A percentile compares a stretch with the other conserved stretches of the same genome.
phyloP scores from a whole-genome alignment of 2,113 vertebrate genomes.

The Pollimyrus isidori region DNA sequence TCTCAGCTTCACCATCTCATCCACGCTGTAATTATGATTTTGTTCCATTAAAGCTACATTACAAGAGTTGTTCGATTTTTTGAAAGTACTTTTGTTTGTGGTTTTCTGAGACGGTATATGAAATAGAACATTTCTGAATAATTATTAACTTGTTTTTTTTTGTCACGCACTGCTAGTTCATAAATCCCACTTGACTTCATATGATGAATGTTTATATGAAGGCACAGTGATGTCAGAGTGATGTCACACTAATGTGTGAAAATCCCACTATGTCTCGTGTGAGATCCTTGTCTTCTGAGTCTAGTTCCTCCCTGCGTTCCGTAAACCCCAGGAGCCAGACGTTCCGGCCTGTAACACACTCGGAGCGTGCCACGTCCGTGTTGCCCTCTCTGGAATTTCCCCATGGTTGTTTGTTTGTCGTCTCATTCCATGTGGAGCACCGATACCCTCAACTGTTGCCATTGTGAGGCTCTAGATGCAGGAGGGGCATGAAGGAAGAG shows the following conservation, averaged over 20 bases:
- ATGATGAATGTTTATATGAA: not conserved
- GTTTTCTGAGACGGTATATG: not conserved
- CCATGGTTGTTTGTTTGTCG: constrained; percentile 49
- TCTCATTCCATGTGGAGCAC: not conserved
- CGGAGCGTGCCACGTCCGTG: not conserved
- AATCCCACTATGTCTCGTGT: not conserved
- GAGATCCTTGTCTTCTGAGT: not conserved
- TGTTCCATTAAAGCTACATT: not conserved
- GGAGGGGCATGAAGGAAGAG: constrained; percentile 68
- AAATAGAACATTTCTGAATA: not conserved
- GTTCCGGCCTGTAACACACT: not conserved
- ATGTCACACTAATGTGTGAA: not conserved
- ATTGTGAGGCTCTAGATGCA: constrained; percentile 69
- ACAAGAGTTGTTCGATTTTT: not conserved
- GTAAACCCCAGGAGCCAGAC: not conserved
- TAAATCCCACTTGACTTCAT: not conserved
- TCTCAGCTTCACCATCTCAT: not conserved
- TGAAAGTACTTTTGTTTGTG: not conserved
- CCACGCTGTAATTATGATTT: not conserved
- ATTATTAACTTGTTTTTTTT: not conserved
- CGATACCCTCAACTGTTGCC: constrained; percentile 68
- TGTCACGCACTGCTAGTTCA: not conserved
- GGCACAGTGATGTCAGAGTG: not conserved
- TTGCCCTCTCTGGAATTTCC: constrained; percentile 51
- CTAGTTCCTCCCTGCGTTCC: not conserved